phyloP scores from a whole-genome alignment of 1,140 invertebrate species.

The Drosophila mauritiana region DNA sequence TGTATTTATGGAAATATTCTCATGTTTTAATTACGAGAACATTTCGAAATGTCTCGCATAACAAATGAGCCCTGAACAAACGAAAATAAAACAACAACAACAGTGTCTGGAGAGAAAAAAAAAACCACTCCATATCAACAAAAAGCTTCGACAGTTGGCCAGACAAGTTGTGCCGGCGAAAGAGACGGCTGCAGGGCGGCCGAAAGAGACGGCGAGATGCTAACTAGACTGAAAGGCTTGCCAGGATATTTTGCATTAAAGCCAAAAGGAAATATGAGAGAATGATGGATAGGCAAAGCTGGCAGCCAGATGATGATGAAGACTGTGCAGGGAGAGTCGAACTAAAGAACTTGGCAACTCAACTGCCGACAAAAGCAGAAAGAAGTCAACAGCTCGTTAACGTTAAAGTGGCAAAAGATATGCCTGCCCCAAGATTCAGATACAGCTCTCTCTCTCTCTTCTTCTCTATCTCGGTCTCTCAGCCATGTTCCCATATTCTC shows the following conservation, averaged over 20 bases:
- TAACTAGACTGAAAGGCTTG: conserved; percentile 41
- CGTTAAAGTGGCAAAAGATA: conserved; percentile 83
- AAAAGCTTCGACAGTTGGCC: conserved; percentile 47
- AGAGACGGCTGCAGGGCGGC: background rate
- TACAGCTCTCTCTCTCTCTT: conserved; percentile 13
- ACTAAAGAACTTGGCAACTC: conserved; percentile 53
- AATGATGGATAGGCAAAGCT: conserved; percentile 21
- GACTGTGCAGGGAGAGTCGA: background rate
- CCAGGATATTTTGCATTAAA: conserved; percentile 43
- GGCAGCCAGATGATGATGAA: conserved; percentile 1
- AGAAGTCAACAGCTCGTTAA: conserved; percentile 84
- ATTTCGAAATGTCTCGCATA: conserved; percentile 58
- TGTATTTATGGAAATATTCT: conserved; percentile 76
- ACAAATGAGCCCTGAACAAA: conserved; percentile 50
- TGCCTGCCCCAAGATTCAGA: conserved; percentile 52
- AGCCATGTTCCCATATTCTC: conserved; percentile 15
- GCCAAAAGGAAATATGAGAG: conserved; percentile 21
- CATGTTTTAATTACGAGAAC: conserved; percentile 73
- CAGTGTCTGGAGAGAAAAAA: conserved; percentile 4
- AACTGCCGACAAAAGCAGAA: conserved; percentile 70
- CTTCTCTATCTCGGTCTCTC: conserved; percentile 3
- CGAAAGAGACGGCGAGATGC: conserved; percentile 2
- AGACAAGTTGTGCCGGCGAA: conserved; percentile 30
- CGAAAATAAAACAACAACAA: conserved; percentile 1
- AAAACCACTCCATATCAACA: background rate